Evolutionary conservation across 2,888 invertebrate genomes (phyloP).

Genomic region (Pammene fasciana): DNA sequence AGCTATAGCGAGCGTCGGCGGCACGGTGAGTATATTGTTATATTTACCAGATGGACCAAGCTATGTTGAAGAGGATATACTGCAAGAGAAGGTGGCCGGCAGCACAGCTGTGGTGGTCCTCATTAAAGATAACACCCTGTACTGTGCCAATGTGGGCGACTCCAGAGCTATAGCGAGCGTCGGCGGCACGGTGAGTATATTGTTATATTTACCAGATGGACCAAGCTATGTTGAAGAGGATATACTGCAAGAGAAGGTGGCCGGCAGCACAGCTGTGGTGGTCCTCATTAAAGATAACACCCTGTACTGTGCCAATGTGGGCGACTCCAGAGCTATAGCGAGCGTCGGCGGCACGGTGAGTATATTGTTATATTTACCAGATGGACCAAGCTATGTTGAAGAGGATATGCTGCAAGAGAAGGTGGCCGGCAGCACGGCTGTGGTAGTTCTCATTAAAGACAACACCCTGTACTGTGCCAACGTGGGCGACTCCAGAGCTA

Average conservation of each 20-base stretch:
- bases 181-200: constrained; percentile 85
- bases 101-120: constrained; percentile 95
- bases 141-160: constrained; percentile 98
- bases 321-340: constrained; percentile 97
- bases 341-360: constrained; percentile 90
- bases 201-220: constrained; percentile 82
- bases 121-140: constrained; percentile 92
- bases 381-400: constrained; percentile 95
- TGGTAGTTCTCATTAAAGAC: constrained; percentile 92
- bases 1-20: constrained; percentile 94
- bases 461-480: constrained; percentile 96
- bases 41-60: constrained; percentile 87
- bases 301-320: constrained; percentile 97
- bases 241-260: constrained; percentile 94
- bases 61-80: constrained; percentile 94
- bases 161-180: constrained; percentile 97
- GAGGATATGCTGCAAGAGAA: constrained; percentile 95
- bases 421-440: constrained; percentile 97
- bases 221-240: constrained; percentile 95
- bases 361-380: constrained; percentile 26
- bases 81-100: constrained; percentile 96
- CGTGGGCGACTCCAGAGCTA: constrained; percentile 97
- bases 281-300: constrained; percentile 92
- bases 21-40: constrained; percentile 80
- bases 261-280: constrained; percentile 96